Conservation (phyloP, 2,113 vertebrate species). For the Myiopsitta monachus region DNA sequence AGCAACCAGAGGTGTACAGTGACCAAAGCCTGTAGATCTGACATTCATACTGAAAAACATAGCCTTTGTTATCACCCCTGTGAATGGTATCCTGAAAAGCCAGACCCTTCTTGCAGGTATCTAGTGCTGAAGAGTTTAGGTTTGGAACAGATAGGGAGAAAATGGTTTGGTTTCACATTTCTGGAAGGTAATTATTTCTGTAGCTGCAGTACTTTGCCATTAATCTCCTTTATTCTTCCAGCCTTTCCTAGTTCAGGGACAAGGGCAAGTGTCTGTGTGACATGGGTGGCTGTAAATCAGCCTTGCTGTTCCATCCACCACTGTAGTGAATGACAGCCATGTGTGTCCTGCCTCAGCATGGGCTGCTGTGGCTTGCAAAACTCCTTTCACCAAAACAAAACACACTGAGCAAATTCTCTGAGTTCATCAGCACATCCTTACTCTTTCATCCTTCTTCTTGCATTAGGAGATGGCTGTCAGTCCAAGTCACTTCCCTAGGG, state of each 20-base stretch:
- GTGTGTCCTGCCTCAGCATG: rapidly evolving
- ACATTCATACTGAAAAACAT: background rate
- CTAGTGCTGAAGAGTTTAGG: background rate
- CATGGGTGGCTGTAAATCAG: background rate
- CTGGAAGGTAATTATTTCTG: background rate
- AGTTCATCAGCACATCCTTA: background rate
- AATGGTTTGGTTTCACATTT: background rate
- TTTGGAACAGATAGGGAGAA: background rate
- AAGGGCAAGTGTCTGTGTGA: background rate
- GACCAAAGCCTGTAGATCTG: background rate
- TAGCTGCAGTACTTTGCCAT: background rate
- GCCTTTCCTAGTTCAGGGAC: background rate
- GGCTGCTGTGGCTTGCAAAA: background rate
- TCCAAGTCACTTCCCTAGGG: background rate
- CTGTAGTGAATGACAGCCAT: background rate
- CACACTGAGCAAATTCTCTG: rapidly evolving
- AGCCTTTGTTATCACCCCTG: no score
- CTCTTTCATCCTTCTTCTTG: background rate
- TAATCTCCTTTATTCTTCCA: background rate
- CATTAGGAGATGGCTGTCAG: background rate
- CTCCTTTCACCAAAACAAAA: background rate
- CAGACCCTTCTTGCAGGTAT: background rate
- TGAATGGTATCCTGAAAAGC: background rate
- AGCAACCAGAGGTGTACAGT: background rate
- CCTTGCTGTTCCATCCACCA: background rate